Conservation (phyloP, 2,797 vertebrate species). For the Pygocentrus nattereri region DNA sequence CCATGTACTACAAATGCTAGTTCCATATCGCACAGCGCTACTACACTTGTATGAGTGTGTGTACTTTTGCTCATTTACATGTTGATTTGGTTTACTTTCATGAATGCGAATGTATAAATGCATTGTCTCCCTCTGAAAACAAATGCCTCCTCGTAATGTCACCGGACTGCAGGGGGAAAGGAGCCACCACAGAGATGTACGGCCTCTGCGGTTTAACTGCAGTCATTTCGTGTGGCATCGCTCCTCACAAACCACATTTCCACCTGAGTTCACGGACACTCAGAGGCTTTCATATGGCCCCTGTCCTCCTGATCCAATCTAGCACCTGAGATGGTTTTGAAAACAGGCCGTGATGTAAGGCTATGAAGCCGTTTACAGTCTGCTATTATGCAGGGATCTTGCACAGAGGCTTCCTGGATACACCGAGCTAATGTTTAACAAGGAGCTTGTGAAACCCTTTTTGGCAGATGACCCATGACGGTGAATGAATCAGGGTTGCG, state of each 20-base stretch:
- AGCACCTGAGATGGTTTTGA: constrained; percentile 58
- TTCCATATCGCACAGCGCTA: neutral
- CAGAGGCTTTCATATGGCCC: constrained; percentile 58
- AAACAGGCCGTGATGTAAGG: constrained; percentile 58
- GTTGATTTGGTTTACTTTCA: constrained; percentile 14
- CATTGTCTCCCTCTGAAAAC: constrained; percentile 35
- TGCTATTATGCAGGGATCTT: constrained; percentile 61
- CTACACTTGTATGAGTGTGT: neutral
- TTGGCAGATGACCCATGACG: constrained; percentile 60
- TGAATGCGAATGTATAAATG: constrained; percentile 36
- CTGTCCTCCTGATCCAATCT: constrained; percentile 59
- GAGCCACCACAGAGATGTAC: constrained; percentile 29
- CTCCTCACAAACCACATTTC: constrained; percentile 60
- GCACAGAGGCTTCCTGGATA: constrained; percentile 56
- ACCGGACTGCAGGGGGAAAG: constrained; percentile 20
- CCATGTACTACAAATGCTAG: neutral
- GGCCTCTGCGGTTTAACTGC: constrained; percentile 54
- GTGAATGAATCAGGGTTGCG: constrained; percentile 58
- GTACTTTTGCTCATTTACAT: constrained; percentile 10
- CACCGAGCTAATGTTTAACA: constrained; percentile 67
- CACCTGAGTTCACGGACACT: constrained; percentile 50
- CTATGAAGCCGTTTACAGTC: constrained; percentile 64
- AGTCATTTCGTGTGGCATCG: constrained; percentile 60
- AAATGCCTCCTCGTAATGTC: constrained; percentile 40
- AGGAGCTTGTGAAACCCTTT: constrained; percentile 64